These are phyloP conservation scores for Maconellicoccus hirsutus DNA, from an alignment of 1,140 invertebrate genomes.

Conservation along the genomic window DNA sequence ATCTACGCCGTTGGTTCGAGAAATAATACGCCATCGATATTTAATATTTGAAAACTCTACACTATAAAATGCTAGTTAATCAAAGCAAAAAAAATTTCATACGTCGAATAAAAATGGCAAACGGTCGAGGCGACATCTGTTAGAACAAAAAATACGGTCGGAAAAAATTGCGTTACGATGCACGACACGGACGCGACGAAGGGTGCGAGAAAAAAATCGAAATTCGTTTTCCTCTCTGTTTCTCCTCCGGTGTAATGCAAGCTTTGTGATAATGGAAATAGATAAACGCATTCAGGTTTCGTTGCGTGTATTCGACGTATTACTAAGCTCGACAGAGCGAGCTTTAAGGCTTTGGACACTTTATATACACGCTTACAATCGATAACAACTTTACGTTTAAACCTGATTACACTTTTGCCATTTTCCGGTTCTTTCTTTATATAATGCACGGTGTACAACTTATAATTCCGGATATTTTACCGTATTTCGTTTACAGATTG, in stretches of 20 bases:
- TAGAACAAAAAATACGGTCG: too few relatives aligned
- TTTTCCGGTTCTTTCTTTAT: conserved; percentile 9
- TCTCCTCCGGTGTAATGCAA: neutral
- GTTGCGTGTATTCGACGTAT: conserved; percentile 3
- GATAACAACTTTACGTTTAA: conserved; percentile 9
- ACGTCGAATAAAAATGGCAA: too few relatives aligned
- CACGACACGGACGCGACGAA: too few relatives aligned
- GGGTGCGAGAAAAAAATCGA: neutral
- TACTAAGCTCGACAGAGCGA: neutral
- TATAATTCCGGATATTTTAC: conserved; percentile 7
- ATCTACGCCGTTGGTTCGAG: too few relatives aligned
- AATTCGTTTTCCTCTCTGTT: neutral
- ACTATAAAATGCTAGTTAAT: too few relatives aligned
- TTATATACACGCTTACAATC: conserved; percentile 9
- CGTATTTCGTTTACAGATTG: neutral
- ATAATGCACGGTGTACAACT: neutral
- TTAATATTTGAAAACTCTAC: too few relatives aligned
- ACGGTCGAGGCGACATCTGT: too few relatives aligned
- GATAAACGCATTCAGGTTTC: conserved; percentile 7
- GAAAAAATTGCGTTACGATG: too few relatives aligned
- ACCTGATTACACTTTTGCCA: conserved; percentile 1
- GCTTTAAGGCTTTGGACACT: conserved; percentile 6
- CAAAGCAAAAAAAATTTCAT: too few relatives aligned
- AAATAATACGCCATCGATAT: too few relatives aligned
- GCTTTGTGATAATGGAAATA: conserved; percentile 5